Evolutionary conservation across 1,140 invertebrate genomes (phyloP).

Genomic region (Aphaenogaster rudis): DNA sequence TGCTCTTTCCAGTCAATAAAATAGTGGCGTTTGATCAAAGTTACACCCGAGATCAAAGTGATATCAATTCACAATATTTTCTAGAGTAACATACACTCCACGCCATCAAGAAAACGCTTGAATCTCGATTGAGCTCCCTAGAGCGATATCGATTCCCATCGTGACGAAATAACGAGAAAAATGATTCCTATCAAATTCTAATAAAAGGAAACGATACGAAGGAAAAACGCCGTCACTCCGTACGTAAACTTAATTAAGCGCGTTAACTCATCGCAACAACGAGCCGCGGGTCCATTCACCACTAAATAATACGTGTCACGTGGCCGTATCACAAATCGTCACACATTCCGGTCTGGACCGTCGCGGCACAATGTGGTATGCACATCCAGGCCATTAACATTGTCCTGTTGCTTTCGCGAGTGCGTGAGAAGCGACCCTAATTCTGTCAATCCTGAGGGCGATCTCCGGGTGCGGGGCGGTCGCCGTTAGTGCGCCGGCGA

Average conservation of each 20-base stretch:
- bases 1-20: slow-evolving; percentile 28
- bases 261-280: slow-evolving; percentile 30
- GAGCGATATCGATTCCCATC: neutral
- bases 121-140: neutral
- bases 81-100: neutral
- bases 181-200: neutral
- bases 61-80: slow-evolving; percentile 27
- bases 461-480: neutral
- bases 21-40: slow-evolving; percentile 27
- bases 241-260: slow-evolving; percentile 27
- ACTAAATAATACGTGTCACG: slow-evolving; percentile 60
- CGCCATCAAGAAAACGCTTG: neutral
- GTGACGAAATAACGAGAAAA: neutral
- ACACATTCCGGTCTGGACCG: slow-evolving; percentile 39
- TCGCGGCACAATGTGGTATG: slow-evolving; percentile 56
- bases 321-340: slow-evolving; percentile 50
- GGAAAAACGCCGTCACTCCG: neutral
- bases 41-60: slow-evolving; percentile 48
- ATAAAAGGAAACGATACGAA: neutral
- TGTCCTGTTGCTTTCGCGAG: slow-evolving; percentile 69
- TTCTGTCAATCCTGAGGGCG: slow-evolving; percentile 69
- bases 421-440: slow-evolving; percentile 74
- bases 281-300: slow-evolving; percentile 14
- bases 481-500: slow-evolving; percentile 8
- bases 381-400: slow-evolving; percentile 66